A percentile compares a stretch with the other conserved stretches of the same genome.
Conservation (phyloP, 2,888 invertebrate genomes). For the Caenorhabditis sp. region DNA sequence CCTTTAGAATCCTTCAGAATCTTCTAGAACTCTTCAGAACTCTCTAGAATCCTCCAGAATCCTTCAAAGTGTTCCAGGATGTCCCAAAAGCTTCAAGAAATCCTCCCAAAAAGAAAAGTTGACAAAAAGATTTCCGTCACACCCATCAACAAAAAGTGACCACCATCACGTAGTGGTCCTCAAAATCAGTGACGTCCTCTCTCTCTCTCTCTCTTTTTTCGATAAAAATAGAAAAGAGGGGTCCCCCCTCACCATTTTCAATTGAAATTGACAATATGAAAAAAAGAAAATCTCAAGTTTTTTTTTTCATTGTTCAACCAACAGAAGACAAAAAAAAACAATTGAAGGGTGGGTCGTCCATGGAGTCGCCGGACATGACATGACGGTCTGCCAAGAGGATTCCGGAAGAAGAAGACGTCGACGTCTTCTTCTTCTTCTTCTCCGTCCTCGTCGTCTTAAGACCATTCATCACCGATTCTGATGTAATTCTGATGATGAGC, state of each 20-base stretch:
- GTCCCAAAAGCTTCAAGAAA: no score
- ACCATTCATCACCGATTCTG: constrained; percentile 26
- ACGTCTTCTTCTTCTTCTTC: no score
- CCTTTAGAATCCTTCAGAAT: no score
- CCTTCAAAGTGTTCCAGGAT: no score
- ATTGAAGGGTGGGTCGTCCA: not conserved
- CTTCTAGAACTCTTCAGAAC: no score
- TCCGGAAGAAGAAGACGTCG: constrained; percentile 1
- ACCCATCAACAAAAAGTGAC: not conserved
- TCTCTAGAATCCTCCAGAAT: no score
- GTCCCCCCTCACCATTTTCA: not conserved
- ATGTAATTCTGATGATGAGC: constrained; percentile 31
- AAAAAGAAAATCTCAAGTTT: not conserved
- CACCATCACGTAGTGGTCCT: no score
- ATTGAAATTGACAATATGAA: not conserved
- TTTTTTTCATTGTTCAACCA: no score
- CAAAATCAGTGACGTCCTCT: not conserved
- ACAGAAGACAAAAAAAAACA: not conserved
- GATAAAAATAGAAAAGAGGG: no score
- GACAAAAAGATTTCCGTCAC: not conserved
- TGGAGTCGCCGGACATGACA: not conserved
- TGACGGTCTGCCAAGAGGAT: not conserved
- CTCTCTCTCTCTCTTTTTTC: no score
- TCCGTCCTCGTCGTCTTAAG: no score
- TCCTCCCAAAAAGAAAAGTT: no score